These are phyloP conservation scores for Ectropis grisescens DNA, from an alignment of 1,140 invertebrate species.

Conservation along the genomic window DNA sequence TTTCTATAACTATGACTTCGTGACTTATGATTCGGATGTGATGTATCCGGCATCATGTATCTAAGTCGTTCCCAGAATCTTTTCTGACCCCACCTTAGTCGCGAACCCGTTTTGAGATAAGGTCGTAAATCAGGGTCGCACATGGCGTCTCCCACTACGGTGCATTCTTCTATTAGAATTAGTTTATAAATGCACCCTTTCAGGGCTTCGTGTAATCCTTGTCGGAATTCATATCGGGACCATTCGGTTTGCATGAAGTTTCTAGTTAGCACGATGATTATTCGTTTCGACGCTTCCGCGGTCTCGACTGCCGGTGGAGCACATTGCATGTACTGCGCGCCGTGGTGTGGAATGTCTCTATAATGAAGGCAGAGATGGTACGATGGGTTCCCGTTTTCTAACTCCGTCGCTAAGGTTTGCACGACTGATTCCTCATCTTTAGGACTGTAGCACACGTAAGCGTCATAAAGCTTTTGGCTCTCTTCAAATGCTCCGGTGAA, in stretches of 20 bases:
- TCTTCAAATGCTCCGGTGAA: conserved; percentile 76
- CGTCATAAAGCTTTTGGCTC: conserved; percentile 90
- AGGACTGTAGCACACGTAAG: conserved; percentile 92
- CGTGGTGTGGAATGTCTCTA: conserved; percentile 81
- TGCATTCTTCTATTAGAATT: conserved; percentile 85
- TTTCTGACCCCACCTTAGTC: conserved; percentile 90
- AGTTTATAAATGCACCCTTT: conserved; percentile 87
- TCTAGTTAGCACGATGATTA: conserved; percentile 84
- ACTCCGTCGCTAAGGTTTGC: conserved; percentile 84
- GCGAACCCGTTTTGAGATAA: conserved; percentile 87
- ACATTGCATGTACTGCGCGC: conserved; percentile 78
- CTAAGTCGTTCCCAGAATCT: conserved; percentile 93
- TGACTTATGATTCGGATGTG: conserved; percentile 44
- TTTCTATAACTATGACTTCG: conserved; percentile 73
- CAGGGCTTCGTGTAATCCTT: conserved; percentile 88
- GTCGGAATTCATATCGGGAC: conserved; percentile 86
- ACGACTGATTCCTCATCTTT: conserved; percentile 93
- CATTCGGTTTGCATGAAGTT: conserved; percentile 91
- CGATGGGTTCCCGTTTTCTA: conserved; percentile 82
- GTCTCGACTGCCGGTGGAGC: conserved; percentile 86
- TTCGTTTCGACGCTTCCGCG: conserved; percentile 85
- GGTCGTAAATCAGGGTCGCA: conserved; percentile 89
- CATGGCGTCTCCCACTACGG: conserved; percentile 82
- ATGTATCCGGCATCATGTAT: conserved; percentile 85
- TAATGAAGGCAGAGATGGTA: conserved; percentile 92